These are phyloP conservation scores for Onychostruthus taczanowskii DNA, from an alignment of 2,113 vertebrate genomes.

Conservation along the genomic window DNA sequence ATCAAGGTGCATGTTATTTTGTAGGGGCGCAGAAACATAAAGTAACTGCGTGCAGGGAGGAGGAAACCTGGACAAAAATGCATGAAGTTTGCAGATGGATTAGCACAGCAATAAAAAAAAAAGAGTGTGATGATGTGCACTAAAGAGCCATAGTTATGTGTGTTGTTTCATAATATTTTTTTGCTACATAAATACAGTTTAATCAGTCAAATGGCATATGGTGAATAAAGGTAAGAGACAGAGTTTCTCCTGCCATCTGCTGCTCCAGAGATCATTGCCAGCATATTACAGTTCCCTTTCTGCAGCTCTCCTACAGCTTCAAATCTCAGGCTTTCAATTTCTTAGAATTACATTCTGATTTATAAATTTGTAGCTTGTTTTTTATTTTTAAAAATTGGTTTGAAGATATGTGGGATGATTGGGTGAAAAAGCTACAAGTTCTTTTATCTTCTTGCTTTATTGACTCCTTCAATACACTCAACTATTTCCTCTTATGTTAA, in stretches of 20 bases:
- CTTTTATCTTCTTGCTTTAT: background rate
- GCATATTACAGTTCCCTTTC: background rate
- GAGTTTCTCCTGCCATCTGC: conserved; percentile 46
- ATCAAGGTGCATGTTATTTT: background rate
- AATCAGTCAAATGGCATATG: conserved; percentile 43
- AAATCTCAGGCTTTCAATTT: background rate
- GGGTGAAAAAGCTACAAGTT: background rate
- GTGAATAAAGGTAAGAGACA: conserved; percentile 55
- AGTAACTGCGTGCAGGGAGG: background rate
- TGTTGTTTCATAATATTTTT: background rate
- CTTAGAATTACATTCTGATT: background rate
- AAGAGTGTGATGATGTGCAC: background rate
- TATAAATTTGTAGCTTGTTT: background rate
- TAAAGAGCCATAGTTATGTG: background rate
- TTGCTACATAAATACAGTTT: conserved; percentile 7
- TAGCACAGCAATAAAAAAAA: background rate
- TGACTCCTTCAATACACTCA: background rate
- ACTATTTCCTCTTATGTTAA: background rate
- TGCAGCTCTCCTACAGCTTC: background rate
- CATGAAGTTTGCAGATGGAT: background rate
- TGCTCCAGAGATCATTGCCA: conserved; percentile 18
- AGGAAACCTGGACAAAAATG: background rate
- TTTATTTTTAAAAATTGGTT: background rate
- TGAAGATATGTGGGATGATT: background rate
- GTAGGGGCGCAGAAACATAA: background rate